Percentiles rank a stretch among this genome's conserved stretches.
phyloP scores from a whole-genome alignment of 2,888 invertebrate species.

The Tromatobia lineatoria region DNA sequence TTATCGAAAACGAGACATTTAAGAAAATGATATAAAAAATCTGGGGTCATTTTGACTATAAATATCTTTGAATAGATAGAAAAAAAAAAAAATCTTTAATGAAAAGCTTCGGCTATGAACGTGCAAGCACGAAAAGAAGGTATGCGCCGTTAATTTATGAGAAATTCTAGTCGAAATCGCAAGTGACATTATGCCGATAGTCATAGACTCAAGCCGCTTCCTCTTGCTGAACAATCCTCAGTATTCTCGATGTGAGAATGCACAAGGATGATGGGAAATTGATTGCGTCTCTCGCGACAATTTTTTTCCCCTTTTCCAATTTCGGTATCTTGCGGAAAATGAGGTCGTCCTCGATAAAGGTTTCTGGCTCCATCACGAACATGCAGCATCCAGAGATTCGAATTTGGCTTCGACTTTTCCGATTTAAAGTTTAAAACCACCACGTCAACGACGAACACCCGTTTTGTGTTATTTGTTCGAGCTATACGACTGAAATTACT shows the following conservation, averaged over 20 bases:
- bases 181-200: conserved; percentile 23
- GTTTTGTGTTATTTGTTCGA: conserved; percentile 26
- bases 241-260: background rate
- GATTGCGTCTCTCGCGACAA: conserved; percentile 15
- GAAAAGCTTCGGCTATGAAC: background rate
- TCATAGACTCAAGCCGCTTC: conserved; percentile 18
- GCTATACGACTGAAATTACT: conserved; percentile 2
- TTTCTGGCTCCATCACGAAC: background rate
- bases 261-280: conserved; percentile 12
- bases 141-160: background rate
- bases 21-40: background rate
- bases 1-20: background rate
- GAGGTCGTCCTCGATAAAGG: conserved; percentile 40
- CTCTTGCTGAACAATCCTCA: conserved; percentile 1
- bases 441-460: conserved; percentile 11
- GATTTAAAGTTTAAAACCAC: conserved; percentile 64
- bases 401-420: conserved; percentile 56
- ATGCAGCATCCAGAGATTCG: background rate
- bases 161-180: conserved; percentile 16
- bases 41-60: background rate
- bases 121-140: background rate
- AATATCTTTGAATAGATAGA: background rate
- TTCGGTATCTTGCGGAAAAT: background rate
- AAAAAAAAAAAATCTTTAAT: background rate
- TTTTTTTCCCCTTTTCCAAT: conserved; percentile 15